A percentile compares a stretch with the other conserved stretches of the same genome.
Evolutionary conservation across 1,140 invertebrate species (phyloP).

Genomic region (Plutomurus gul): DNA sequence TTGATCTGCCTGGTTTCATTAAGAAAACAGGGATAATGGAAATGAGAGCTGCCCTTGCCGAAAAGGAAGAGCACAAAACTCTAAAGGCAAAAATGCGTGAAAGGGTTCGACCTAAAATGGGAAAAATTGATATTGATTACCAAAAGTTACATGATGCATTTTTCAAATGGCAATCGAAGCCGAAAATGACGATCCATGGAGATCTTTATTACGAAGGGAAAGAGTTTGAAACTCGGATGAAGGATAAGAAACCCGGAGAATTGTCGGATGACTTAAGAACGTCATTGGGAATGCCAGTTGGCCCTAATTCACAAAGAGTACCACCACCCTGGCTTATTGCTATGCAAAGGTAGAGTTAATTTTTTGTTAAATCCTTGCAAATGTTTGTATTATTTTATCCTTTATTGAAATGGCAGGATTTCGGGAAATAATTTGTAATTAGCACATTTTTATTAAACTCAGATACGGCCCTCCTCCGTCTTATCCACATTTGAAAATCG

Average conservation of each 20-base stretch:
- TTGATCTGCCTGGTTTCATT: slow-evolving; percentile 98
- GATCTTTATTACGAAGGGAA: slow-evolving; percentile 99
- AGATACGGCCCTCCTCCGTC: slow-evolving; percentile 96
- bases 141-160: slow-evolving; percentile 99
- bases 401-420: no score
- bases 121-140: slow-evolving; percentile 99
- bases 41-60: slow-evolving; percentile 97
- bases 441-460: neutral
- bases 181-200: slow-evolving; percentile 97
- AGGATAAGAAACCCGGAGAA: slow-evolving; percentile 98
- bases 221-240: slow-evolving; percentile 96
- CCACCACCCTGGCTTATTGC: slow-evolving; percentile 99
- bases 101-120: slow-evolving; percentile 93
- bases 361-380: no score
- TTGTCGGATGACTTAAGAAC: slow-evolving; percentile 93
- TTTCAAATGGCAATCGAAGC: slow-evolving; percentile 99
- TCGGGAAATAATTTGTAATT: no score
- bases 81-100: slow-evolving; percentile 99
- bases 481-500: slow-evolving; percentile 98
- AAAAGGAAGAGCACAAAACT: slow-evolving; percentile 96
- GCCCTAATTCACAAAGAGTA: slow-evolving; percentile 81
- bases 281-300: slow-evolving; percentile 97
- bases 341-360: slow-evolving; percentile 81
- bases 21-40: slow-evolving; percentile 99
- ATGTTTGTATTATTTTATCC: no score